Base-by-base conservation (phyloP, 2,113 vertebrate genomes). In the Agelaius tricolor region DNA sequence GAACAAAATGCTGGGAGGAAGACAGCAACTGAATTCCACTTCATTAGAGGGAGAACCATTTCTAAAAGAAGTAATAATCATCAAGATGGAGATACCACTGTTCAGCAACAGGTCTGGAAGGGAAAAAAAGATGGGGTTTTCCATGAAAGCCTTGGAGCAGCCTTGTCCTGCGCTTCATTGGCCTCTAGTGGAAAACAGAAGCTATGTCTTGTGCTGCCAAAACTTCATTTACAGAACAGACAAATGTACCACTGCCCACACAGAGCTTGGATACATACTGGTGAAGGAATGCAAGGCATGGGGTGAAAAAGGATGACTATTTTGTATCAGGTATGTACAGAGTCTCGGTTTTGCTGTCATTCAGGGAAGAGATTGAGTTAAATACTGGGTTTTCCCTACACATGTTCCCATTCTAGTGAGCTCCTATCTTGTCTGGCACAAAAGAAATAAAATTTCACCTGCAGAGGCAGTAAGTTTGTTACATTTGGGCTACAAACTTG, bases 171-270 rank as follows among this genome's bases (percentile, higher is more conserved):
- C 33, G 6, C 92, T 96, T 81, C 93, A 96, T 97, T 97, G 97
- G 49, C 97, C 96, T 96, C 98, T 98, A 95, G 97, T 94, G 97
- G 96, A 22, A 49, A 73, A 47, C 4, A 35, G 23, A 51, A 87
- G 89, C 49, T 75, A 89, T 46, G 77, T 8, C 92, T 84, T 43
- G 9, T 1, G 6, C 75, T 67, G 4, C n/a, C 63, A 21, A 58
- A 83, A 65, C 33, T 71, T 51, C 33, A 57, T 57, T 57, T n/a
- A 41, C 31, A 80, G 75, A 58, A 15, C 52, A 8, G 54, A 41
- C 30, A 68, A 84, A 84, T 18, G 19, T 1, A 37, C 22, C 51
- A 9, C 23, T 87, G 37, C 39, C 10, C 44, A n/a, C 2, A 10
- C 3, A 28, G 47, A 47, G 18, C 35, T 27, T 39, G 15, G 84